Percentiles rank a stretch among this genome's conserved stretches.
These are phyloP conservation scores for Vandiemenella viatica DNA, from an alignment of 2,888 invertebrate species.

Conservation along the genomic window DNA sequence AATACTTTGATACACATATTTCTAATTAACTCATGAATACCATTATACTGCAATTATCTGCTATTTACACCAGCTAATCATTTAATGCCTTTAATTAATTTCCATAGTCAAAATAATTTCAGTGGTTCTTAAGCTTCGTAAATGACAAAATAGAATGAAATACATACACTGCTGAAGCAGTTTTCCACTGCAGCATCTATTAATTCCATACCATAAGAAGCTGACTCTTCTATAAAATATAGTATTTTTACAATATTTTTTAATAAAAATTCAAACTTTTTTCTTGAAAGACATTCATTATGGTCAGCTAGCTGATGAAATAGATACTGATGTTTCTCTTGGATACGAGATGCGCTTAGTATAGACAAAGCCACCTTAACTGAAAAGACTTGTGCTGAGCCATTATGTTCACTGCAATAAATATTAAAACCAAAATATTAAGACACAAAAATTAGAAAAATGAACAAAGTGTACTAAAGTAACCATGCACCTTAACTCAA, in stretches of 20 bases:
- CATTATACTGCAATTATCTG: too few relatives aligned
- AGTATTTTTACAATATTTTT: conserved; percentile 43
- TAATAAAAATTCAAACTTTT: conserved; percentile 44
- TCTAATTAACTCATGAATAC: too few relatives aligned
- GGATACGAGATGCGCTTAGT: conserved; percentile 45
- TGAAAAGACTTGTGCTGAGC: conserved; percentile 47
- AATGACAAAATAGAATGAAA: too few relatives aligned
- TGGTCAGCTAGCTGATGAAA: conserved; percentile 58
- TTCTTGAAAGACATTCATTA: conserved; percentile 54
- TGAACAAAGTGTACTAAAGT: too few relatives aligned
- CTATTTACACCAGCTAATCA: too few relatives aligned
- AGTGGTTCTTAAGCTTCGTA: too few relatives aligned
- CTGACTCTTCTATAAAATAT: conserved; percentile 44
- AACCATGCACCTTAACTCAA: too few relatives aligned
- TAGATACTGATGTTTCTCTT: conserved; percentile 48
- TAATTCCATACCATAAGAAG: conserved; percentile 42
- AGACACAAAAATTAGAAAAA: too few relatives aligned
- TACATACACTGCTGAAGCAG: conserved; percentile 59
- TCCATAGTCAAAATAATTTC: too few relatives aligned
- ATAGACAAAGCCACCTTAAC: conserved; percentile 51
- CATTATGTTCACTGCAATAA: conserved; percentile 39
- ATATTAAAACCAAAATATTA: too few relatives aligned
- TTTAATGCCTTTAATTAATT: too few relatives aligned
- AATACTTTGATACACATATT: too few relatives aligned
- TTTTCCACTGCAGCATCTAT: conserved; percentile 51